Percentiles rank a stretch among this genome's conserved stretches.
Evolutionary conservation across 2,888 invertebrate genomes (phyloP).

Genomic region (Empis livida): DNA sequence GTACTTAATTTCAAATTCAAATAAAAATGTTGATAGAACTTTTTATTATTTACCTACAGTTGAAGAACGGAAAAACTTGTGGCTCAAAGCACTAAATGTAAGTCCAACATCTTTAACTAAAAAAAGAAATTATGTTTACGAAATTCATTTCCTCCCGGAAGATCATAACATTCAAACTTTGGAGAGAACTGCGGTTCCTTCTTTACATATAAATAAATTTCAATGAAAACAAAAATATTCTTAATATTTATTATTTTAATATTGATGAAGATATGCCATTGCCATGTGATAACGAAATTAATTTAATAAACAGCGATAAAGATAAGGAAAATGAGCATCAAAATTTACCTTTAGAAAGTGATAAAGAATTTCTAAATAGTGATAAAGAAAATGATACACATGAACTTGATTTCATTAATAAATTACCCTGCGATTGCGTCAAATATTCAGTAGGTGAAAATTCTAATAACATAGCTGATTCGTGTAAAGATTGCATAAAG

Average conservation of each 20-base stretch:
- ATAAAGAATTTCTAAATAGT: background rate
- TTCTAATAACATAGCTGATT: background rate
- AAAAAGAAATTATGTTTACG: background rate
- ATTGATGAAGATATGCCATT: background rate
- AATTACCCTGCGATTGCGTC: background rate
- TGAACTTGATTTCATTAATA: background rate
- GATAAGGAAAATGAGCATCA: too few relatives aligned
- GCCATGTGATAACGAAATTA: background rate
- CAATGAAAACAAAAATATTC: background rate
- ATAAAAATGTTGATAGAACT: background rate
- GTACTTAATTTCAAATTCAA: background rate
- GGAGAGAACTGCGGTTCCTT: background rate
- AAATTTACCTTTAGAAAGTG: background rate
- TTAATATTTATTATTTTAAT: background rate
- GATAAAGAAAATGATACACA: background rate
- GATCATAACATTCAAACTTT: background rate
- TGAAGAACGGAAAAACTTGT: background rate
- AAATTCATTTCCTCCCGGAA: background rate
- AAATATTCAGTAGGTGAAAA: background rate
- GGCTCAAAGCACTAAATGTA: background rate
- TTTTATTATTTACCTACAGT: background rate
- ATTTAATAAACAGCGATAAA: too few relatives aligned
- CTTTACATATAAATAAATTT: background rate
- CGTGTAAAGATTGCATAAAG: background rate
- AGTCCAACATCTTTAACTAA: background rate